phyloP scores from a whole-genome alignment of 2,113 vertebrate genomes.

The Prinia subflava region DNA sequence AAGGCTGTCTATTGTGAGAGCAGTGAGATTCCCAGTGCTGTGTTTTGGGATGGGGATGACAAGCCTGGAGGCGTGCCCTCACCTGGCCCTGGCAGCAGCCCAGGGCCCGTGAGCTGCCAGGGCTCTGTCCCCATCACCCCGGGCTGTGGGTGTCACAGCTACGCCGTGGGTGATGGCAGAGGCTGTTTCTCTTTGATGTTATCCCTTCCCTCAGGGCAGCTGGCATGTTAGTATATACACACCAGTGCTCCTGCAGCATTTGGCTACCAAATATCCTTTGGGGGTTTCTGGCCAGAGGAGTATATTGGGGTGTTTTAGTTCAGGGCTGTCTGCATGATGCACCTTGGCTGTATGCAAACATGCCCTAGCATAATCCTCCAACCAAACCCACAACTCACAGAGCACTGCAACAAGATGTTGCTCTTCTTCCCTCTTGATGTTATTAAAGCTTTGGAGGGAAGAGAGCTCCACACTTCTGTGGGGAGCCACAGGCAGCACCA shows the following conservation, averaged over 20 bases:
- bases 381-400: background rate
- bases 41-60: background rate
- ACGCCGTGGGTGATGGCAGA: accelerated
- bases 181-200: background rate
- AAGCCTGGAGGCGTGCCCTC: background rate
- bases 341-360: background rate
- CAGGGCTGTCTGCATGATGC: background rate
- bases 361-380: background rate
- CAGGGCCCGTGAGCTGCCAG: background rate
- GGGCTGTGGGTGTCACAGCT: background rate
- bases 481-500: background rate
- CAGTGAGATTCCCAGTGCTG: background rate
- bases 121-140: background rate
- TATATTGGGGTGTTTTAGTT: background rate
- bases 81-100: background rate
- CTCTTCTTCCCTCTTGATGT: background rate
- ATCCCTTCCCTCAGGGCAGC: background rate
- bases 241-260: background rate
- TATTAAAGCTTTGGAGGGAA: background rate
- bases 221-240: accelerated
- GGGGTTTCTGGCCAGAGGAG: background rate
- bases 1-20: background rate
- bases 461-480: background rate
- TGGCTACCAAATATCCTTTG: background rate
- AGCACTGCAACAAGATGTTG: background rate